Conservation (phyloP, 2,113 vertebrate species). For the Ameiurus melas region DNA sequence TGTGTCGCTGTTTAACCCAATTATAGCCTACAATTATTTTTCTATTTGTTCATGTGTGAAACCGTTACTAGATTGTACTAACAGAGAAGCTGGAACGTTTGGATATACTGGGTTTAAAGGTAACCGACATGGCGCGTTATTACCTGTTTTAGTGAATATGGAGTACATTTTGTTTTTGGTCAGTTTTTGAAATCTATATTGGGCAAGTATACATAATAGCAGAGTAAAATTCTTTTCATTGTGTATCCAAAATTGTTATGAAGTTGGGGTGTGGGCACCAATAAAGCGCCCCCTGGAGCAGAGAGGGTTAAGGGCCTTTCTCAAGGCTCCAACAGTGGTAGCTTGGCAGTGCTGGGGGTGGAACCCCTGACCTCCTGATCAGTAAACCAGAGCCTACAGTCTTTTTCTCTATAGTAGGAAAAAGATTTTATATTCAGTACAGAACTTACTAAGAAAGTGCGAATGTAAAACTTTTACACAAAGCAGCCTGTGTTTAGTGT, state of each 20-base stretch:
- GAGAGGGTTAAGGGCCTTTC: neutral
- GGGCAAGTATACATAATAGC: too few relatives aligned
- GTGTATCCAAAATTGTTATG: too few relatives aligned
- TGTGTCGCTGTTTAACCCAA: neutral
- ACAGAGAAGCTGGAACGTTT: neutral
- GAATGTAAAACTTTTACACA: too few relatives aligned
- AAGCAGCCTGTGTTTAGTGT: too few relatives aligned
- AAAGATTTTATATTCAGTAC: too few relatives aligned
- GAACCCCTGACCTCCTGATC: too few relatives aligned
- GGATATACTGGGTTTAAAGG: too few relatives aligned
- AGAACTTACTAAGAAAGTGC: too few relatives aligned
- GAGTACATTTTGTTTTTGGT: too few relatives aligned
- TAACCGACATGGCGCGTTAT: neutral
- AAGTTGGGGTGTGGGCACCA: too few relatives aligned
- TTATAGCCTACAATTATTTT: neutral
- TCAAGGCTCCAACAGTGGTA: neutral
- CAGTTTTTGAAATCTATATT: too few relatives aligned
- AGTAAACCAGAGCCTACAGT: neutral
- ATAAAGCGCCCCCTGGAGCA: neutral
- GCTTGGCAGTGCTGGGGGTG: neutral
- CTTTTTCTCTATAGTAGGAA: neutral
- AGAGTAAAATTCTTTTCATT: too few relatives aligned
- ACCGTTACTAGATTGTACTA: neutral
- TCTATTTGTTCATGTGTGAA: neutral
- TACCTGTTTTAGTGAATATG: neutral